A percentile compares a stretch with the other conserved stretches of the same genome.
These are phyloP conservation scores for Habroteleia sp. DNA, from an alignment of 2,888 invertebrate genomes.

Conservation along the genomic window DNA sequence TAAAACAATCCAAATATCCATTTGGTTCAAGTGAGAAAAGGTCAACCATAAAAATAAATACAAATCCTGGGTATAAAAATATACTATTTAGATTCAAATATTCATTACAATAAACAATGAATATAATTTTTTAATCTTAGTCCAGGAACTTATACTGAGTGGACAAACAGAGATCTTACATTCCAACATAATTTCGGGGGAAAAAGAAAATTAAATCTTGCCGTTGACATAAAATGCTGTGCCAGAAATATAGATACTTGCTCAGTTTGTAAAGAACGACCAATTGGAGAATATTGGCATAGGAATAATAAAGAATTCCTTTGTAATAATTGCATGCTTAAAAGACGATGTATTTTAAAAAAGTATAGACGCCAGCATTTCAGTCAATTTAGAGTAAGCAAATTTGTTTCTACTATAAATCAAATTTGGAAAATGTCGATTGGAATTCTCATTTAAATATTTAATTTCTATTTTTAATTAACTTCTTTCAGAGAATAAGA, in stretches of 20 bases:
- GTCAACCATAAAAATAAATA: conserved; percentile 60
- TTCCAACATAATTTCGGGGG: conserved; percentile 81
- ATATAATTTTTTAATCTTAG: conserved; percentile 64
- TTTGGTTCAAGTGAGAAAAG: conserved; percentile 68
- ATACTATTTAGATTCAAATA: no score
- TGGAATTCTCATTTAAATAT: not conserved
- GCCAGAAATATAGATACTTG: conserved; percentile 79
- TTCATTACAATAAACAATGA: no score
- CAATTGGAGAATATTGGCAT: conserved; percentile 82
- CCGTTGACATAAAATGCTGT: conserved; percentile 81
- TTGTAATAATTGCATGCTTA: conserved; percentile 81
- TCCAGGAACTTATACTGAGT: conserved; percentile 71
- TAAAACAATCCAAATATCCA: conserved; percentile 67
- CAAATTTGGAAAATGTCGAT: not conserved
- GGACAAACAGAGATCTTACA: conserved; percentile 69
- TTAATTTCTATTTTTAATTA: conserved; percentile 11
- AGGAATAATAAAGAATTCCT: conserved; percentile 76
- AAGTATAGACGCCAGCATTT: conserved; percentile 69
- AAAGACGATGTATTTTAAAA: conserved; percentile 74
- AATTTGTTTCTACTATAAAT: conserved; percentile 1
- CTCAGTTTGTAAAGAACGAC: conserved; percentile 78
- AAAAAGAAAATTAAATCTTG: conserved; percentile 77
- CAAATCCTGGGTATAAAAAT: conserved; percentile 72
- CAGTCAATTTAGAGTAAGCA: conserved; percentile 66
- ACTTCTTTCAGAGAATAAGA: conserved; percentile 72